phyloP scores from a whole-genome alignment of 2,113 vertebrate genomes.

The Holacanthus passer region DNA sequence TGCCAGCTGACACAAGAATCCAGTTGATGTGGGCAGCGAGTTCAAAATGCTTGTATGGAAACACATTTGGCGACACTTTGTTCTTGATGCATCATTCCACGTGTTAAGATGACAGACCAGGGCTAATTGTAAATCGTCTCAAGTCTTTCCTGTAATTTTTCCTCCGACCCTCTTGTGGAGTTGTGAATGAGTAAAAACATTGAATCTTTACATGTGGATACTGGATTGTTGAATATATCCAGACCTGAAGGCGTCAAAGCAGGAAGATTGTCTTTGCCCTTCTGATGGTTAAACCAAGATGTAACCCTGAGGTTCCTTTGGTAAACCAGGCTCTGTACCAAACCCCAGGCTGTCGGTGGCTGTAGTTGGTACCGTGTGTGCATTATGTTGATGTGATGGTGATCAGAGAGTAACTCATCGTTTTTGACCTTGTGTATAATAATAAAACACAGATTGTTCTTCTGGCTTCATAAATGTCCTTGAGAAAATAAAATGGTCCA shows the following conservation, averaged over 20 bases:
- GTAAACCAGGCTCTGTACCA: slow-evolving; percentile 35
- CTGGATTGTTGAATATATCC: not conserved
- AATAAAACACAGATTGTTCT: slow-evolving; percentile 59
- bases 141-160: slow-evolving; percentile 10
- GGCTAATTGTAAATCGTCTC: slow-evolving; percentile 38
- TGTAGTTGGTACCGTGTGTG: slow-evolving; percentile 75
- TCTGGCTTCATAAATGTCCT: slow-evolving; percentile 77
- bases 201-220: slow-evolving; percentile 11
- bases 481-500: slow-evolving; percentile 79
- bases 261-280: not conserved
- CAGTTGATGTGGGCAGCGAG: not conserved
- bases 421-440: slow-evolving; percentile 76
- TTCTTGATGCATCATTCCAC: slow-evolving; percentile 43
- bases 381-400: slow-evolving; percentile 81
- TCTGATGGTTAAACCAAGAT: not conserved
- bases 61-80: not conserved
- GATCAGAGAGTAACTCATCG: slow-evolving; percentile 63
- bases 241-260: slow-evolving; percentile 28
- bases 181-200: slow-evolving; percentile 25
- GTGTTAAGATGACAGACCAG: slow-evolving; percentile 44
- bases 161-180: slow-evolving; percentile 8
- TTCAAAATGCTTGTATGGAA: not conserved
- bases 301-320: slow-evolving; percentile 13
- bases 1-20: not conserved
- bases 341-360: slow-evolving; percentile 68